These are phyloP conservation scores for Pimephales promelas DNA, from an alignment of 2,113 vertebrate species.

Conservation along the genomic window DNA sequence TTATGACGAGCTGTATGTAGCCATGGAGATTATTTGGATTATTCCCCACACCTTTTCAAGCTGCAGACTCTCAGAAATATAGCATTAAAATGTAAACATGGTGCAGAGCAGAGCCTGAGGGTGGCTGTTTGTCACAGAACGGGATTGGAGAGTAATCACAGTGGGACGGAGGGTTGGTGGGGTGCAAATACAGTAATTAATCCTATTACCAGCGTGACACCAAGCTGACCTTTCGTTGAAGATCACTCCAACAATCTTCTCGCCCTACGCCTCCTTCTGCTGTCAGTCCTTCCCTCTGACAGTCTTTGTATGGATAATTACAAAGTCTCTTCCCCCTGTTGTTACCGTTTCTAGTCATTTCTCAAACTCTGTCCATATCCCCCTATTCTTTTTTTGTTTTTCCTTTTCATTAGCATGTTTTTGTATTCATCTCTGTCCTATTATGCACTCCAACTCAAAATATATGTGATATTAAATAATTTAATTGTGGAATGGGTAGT, in stretches of 20 bases:
- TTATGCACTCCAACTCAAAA: slow-evolving; percentile 5
- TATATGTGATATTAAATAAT: slow-evolving; percentile 14
- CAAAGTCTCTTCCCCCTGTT: neutral
- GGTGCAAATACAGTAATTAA: slow-evolving; percentile 65
- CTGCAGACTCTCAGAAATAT: slow-evolving; percentile 3
- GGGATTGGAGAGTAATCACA: neutral
- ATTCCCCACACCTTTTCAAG: slow-evolving; percentile 29
- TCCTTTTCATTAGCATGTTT: neutral
- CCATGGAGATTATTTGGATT: slow-evolving; percentile 3
- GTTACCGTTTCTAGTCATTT: neutral
- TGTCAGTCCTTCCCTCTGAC: neutral
- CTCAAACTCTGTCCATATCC: neutral
- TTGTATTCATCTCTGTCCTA: slow-evolving; percentile 53
- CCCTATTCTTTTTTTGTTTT: neutral
- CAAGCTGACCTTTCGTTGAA: slow-evolving; percentile 62
- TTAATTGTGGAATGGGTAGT: no score
- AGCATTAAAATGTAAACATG: neutral
- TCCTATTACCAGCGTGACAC: slow-evolving; percentile 66
- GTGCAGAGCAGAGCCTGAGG: neutral
- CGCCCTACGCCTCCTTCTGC: neutral
- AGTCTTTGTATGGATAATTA: neutral
- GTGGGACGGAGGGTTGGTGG: neutral
- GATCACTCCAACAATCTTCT: slow-evolving; percentile 29
- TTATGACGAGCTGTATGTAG: neutral
- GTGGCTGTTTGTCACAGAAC: slow-evolving; percentile 12